These are phyloP conservation scores for Junonia oenone DNA, from an alignment of 2,888 invertebrate genomes.

Conservation along the genomic window DNA sequence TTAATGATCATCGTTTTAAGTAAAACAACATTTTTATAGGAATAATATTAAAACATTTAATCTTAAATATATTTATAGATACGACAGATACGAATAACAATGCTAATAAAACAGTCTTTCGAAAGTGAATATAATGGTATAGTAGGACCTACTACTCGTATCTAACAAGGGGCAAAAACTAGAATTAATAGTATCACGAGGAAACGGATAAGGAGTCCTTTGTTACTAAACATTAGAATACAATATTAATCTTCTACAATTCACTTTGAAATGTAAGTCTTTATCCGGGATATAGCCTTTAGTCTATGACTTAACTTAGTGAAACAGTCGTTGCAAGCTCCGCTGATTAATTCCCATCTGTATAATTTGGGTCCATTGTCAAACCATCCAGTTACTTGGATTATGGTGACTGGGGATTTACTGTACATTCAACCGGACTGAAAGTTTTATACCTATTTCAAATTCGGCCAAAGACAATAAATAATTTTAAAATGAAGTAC, in stretches of 20 bases:
- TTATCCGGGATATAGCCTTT: constrained; percentile 15
- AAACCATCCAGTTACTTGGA: constrained; percentile 33
- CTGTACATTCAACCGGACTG: constrained; percentile 9
- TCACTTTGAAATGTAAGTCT: constrained; percentile 22
- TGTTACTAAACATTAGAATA: constrained; percentile 10
- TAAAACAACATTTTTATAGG: neutral
- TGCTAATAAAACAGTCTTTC: too few species aligned
- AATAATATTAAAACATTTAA: too few species aligned
- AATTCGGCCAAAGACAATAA: neutral
- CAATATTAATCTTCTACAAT: constrained; percentile 21
- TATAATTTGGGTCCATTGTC: constrained; percentile 43
- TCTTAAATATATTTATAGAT: too few species aligned
- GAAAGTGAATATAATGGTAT: too few species aligned
- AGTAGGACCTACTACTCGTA: too few species aligned
- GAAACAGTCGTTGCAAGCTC: constrained; percentile 28
- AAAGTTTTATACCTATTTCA: constrained; percentile 17
- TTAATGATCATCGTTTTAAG: neutral
- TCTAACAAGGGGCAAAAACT: too few species aligned
- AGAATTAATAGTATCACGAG: neutral
- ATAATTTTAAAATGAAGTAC: neutral
- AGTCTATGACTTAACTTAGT: constrained; percentile 25
- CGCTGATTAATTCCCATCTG: constrained; percentile 45
- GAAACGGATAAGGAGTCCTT: neutral
- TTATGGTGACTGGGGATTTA: constrained; percentile 29
- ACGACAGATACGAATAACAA: too few species aligned